A percentile compares a stretch with the other conserved stretches of the same genome.
Conservation (phyloP, 2,797 vertebrate genomes). For the Telmatherina bonti region DNA sequence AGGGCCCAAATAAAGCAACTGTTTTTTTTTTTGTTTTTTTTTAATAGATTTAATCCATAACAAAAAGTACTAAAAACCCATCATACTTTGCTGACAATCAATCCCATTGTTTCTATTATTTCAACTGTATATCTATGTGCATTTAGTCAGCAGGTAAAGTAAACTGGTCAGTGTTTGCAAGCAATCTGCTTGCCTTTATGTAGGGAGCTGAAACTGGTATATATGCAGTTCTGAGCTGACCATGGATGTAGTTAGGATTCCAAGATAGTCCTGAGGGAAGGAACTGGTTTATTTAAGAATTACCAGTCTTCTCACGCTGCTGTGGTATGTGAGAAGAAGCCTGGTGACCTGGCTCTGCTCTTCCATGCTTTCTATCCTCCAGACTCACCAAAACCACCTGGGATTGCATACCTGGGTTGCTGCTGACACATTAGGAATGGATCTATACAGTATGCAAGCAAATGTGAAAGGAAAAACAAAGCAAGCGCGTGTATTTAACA, state of each 20-base stretch:
- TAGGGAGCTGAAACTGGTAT: too few species aligned
- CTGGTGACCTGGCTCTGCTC: slow-evolving; percentile 1
- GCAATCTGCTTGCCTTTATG: too few species aligned
- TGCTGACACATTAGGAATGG: neutral
- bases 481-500: too few species aligned
- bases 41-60: too few species aligned
- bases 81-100: too few species aligned
- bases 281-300: slow-evolving; percentile 6
- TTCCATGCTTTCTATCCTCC: neutral
- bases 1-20: neutral
- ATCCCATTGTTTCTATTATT: too few species aligned
- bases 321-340: neutral
- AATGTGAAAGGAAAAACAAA: neutral
- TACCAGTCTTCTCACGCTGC: neutral
- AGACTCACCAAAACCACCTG: neutral
- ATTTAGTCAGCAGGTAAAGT: too few species aligned
- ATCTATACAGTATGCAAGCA: neutral
- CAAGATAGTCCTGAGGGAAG: neutral
- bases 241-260: neutral
- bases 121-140: too few species aligned
- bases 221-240: too few species aligned
- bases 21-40: too few species aligned
- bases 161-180: too few species aligned
- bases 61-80: too few species aligned
- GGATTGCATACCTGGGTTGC: neutral